Conservation (phyloP, 2,888 invertebrate genomes). For the Megamerina dolium region DNA sequence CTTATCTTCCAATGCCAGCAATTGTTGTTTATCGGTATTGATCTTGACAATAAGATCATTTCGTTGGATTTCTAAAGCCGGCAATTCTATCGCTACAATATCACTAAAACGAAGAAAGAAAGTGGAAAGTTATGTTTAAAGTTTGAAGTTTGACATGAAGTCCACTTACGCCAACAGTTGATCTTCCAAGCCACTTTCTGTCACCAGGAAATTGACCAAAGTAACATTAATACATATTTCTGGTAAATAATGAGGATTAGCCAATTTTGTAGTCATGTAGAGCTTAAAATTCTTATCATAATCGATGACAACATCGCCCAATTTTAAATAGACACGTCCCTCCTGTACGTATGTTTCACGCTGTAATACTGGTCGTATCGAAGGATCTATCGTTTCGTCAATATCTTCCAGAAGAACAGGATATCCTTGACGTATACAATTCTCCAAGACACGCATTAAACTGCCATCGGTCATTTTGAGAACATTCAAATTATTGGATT, state of each 20-base stretch:
- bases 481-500: conserved; percentile 64
- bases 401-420: conserved; percentile 85
- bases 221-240: conserved; percentile 91
- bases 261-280: conserved; percentile 85
- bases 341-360: conserved; percentile 69
- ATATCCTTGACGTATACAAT: conserved; percentile 70
- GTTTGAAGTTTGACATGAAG: neutral
- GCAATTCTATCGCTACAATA: conserved; percentile 84
- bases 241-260: conserved; percentile 90
- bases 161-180: conserved; percentile 78
- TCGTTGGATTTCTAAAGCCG: conserved; percentile 76
- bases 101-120: too few species aligned
- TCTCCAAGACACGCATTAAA: conserved; percentile 73
- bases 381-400: conserved; percentile 81
- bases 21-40: conserved; percentile 75
- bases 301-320: conserved; percentile 86
- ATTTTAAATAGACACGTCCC: conserved; percentile 72
- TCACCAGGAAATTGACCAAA: conserved; percentile 88
- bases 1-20: conserved; percentile 83
- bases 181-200: conserved; percentile 82
- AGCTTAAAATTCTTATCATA: conserved; percentile 80
- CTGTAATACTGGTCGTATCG: conserved; percentile 73
- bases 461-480: conserved; percentile 72
- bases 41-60: conserved; percentile 79
- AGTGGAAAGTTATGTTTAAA: too few species aligned